These are phyloP conservation scores for Zaprionus inermis DNA, from an alignment of 1,140 invertebrate genomes.

Conservation along the genomic window DNA sequence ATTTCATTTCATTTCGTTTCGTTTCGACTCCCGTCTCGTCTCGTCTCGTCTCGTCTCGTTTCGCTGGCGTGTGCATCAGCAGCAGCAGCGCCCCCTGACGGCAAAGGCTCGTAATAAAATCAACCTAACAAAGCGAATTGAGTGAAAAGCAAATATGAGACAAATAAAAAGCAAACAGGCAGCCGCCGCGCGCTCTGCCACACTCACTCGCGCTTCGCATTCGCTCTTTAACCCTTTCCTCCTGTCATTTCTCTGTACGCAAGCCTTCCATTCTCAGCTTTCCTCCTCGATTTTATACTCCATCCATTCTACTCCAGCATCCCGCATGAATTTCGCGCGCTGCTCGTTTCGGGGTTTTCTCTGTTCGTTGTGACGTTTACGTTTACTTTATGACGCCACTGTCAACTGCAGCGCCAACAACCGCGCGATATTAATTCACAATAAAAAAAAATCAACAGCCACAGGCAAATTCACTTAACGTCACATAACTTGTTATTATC, in stretches of 20 bases:
- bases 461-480: constrained; percentile 46
- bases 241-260: neutral
- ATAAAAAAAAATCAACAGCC: constrained; percentile 30
- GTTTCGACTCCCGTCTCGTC: neutral
- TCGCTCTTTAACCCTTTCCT: constrained; percentile 43
- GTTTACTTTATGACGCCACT: constrained; percentile 72
- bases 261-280: constrained; percentile 1
- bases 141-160: constrained; percentile 82
- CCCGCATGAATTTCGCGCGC: constrained; percentile 60
- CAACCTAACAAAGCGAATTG: constrained; percentile 76
- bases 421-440: constrained; percentile 29
- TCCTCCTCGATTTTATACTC: constrained; percentile 23
- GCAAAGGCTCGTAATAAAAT: constrained; percentile 68
- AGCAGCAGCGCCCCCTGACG: constrained; percentile 25
- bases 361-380: constrained; percentile 38
- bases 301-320: constrained; percentile 1
- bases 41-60: neutral
- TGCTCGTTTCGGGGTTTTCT: constrained; percentile 37
- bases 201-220: constrained; percentile 11
- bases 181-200: constrained; percentile 12
- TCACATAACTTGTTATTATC: constrained; percentile 33
- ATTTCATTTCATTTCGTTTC: constrained; percentile 67
- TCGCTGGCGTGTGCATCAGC: neutral
- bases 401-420: constrained; percentile 63
- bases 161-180: constrained; percentile 78